Percentiles rank a stretch among this genome's conserved stretches.
These are phyloP conservation scores for Anneissia japonica DNA, from an alignment of 35 echinoderm and acorn worm genomes.

Conservation along the genomic window DNA sequence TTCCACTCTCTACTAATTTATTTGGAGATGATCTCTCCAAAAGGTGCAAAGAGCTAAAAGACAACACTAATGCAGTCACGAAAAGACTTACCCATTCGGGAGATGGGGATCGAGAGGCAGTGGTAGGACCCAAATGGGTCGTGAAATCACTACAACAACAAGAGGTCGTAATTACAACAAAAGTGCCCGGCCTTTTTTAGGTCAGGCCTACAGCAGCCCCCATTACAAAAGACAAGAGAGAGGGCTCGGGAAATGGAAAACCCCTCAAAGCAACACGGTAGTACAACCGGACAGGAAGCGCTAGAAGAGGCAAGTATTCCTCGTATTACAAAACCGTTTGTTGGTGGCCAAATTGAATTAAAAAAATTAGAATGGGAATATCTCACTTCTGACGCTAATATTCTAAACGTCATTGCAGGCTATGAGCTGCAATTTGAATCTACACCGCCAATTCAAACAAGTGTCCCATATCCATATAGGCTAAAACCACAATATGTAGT, in stretches of 20 bases:
- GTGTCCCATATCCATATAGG: not conserved
- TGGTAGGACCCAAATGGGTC: too few species aligned
- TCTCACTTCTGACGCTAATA: conserved; percentile 18
- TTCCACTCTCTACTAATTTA: not conserved
- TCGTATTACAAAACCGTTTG: not conserved
- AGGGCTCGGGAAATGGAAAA: not conserved
- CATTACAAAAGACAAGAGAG: conserved; percentile 11
- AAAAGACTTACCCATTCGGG: too few species aligned
- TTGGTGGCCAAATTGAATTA: conserved; percentile 27
- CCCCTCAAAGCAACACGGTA: not conserved
- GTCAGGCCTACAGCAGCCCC: not conserved
- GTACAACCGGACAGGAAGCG: not conserved
- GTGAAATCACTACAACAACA: too few species aligned
- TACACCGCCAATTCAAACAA: not conserved
- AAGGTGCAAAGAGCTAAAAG: not conserved
- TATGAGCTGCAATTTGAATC: conserved; percentile 19
- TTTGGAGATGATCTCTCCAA: not conserved
- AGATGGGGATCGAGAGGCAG: too few species aligned
- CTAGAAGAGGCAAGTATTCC: not conserved
- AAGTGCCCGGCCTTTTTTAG: not conserved
- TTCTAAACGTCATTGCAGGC: not conserved
- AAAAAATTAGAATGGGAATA: conserved; percentile 10
- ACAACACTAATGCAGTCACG: not conserved
- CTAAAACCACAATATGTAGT: not conserved
- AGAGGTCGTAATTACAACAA: not conserved